Conservation (phyloP, 2,888 invertebrate genomes). For the Chloromyia formosa region DNA sequence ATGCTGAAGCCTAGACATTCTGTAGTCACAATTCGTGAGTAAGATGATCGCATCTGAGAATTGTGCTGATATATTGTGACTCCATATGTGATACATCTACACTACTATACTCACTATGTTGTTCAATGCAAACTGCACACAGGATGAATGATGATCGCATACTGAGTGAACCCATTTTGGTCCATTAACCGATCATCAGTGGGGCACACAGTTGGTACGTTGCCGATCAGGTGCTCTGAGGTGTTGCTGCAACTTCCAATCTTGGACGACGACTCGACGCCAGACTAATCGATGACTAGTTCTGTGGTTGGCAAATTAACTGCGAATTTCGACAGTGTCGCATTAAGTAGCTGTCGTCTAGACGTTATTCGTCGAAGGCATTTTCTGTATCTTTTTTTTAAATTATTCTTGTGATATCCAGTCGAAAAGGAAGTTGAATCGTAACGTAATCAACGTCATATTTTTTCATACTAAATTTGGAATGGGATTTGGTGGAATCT, state of each 20-base stretch:
- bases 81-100: background rate
- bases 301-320: slow-evolving; percentile 20
- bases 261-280: background rate
- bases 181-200: background rate
- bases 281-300: slow-evolving; percentile 34
- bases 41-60: slow-evolving; percentile 3
- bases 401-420: background rate
- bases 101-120: background rate
- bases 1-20: slow-evolving; percentile 38
- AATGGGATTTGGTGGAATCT: background rate
- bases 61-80: background rate
- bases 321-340: slow-evolving; percentile 18
- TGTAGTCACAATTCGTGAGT: slow-evolving; percentile 28
- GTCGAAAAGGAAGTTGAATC: slow-evolving; percentile 13
- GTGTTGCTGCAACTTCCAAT: background rate
- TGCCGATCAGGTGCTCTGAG: background rate
- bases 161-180: background rate
- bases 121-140: background rate
- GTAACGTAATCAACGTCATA: slow-evolving; percentile 6
- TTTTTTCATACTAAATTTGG: slow-evolving; percentile 29
- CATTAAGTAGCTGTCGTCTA: slow-evolving; percentile 26
- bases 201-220: background rate
- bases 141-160: background rate
- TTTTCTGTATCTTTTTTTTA: background rate
- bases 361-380: slow-evolving; percentile 31